A percentile compares a stretch with the other conserved stretches of the same genome.
These are phyloP conservation scores for Gymnoscopelus braueri DNA, from an alignment of 2,797 vertebrate genomes.

Conservation along the genomic window DNA sequence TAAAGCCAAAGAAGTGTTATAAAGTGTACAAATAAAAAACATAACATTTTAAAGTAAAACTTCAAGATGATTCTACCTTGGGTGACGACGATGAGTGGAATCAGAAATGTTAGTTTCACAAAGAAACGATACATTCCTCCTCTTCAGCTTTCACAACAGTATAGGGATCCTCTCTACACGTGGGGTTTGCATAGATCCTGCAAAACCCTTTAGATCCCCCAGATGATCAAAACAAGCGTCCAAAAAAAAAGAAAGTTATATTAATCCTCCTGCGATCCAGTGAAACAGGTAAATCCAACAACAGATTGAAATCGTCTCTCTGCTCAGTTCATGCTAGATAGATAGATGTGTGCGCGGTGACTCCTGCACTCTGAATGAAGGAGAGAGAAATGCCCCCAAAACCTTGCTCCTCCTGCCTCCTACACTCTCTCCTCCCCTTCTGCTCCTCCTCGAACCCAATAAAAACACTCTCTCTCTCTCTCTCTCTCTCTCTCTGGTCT, in stretches of 20 bases:
- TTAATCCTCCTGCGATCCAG: no score
- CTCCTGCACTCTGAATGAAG: slow-evolving; percentile 72
- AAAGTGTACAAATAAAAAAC: not conserved
- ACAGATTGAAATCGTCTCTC: slow-evolving; percentile 31
- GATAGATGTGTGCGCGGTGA: slow-evolving; percentile 63
- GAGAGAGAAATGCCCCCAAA: slow-evolving; percentile 54
- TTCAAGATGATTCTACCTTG: slow-evolving; percentile 70
- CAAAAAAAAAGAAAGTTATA: slow-evolving; percentile 49
- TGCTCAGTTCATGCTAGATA: slow-evolving; percentile 34
- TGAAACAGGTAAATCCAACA: slow-evolving; percentile 59
- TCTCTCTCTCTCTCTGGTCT: slow-evolving; percentile 1
- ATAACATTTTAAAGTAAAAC: not conserved
- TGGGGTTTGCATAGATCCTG: slow-evolving; percentile 82
- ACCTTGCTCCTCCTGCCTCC: slow-evolving; percentile 55
- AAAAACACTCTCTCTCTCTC: slow-evolving; percentile 21
- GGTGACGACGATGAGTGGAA: slow-evolving; percentile 75
- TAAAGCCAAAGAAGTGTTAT: slow-evolving; percentile 43
- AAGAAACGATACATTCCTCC: slow-evolving; percentile 88
- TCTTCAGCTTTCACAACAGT: slow-evolving; percentile 79
- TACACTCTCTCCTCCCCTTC: slow-evolving; percentile 34
- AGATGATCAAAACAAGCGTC: slow-evolving; percentile 33
- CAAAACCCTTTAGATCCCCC: slow-evolving; percentile 49
- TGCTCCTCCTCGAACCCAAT: slow-evolving; percentile 36
- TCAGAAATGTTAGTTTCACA: slow-evolving; percentile 81
- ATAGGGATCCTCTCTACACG: slow-evolving; percentile 55